Percentiles rank a stretch among this genome's conserved stretches.
phyloP scores from a whole-genome alignment of 2,888 invertebrate genomes.

The Caenorhabditis wallacei region DNA sequence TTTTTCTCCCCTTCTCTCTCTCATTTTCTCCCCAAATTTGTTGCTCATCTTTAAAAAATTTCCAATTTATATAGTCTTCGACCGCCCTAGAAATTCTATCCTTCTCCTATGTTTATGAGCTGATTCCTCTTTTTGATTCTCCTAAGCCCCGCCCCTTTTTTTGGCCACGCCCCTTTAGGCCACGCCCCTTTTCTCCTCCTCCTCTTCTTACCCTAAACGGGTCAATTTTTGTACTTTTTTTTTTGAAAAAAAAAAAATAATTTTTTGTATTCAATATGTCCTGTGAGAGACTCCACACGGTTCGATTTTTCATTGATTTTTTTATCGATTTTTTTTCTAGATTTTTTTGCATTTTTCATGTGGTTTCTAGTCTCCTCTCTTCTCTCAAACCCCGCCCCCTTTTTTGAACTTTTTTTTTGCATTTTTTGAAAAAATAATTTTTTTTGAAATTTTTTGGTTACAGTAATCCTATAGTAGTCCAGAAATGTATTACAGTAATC shows the following conservation, averaged over 20 bases:
- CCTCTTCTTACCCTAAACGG: conserved; percentile 48
- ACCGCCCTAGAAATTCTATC: too few species aligned
- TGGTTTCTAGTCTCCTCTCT: conserved; percentile 46
- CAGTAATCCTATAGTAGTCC: not conserved
- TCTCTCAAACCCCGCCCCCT: not conserved
- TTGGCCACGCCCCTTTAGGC: not conserved
- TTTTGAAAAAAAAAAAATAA: not conserved
- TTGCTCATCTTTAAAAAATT: too few species aligned
- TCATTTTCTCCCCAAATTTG: too few species aligned
- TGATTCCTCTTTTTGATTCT: too few species aligned
- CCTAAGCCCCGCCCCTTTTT: too few species aligned
- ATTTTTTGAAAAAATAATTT: not conserved
- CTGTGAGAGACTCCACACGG: conserved; percentile 47
- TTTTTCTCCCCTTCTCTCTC: too few species aligned
- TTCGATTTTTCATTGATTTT: conserved; percentile 7
- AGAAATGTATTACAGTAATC: too few species aligned
- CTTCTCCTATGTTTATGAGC: too few species aligned
- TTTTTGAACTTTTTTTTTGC: conserved; percentile 11
- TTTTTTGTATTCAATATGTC: not conserved
- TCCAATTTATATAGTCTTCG: too few species aligned
- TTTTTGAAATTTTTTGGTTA: conserved; percentile 1
- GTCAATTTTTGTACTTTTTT: conserved; percentile 17
- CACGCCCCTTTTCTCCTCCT: not conserved
- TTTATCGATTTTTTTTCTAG: not conserved
- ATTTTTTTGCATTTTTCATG: conserved; percentile 4